A percentile compares a stretch with the other conserved stretches of the same genome.
These are phyloP conservation scores for Eupeodes latifasciatus DNA, from an alignment of 2,888 invertebrate genomes.

Conservation along the genomic window DNA sequence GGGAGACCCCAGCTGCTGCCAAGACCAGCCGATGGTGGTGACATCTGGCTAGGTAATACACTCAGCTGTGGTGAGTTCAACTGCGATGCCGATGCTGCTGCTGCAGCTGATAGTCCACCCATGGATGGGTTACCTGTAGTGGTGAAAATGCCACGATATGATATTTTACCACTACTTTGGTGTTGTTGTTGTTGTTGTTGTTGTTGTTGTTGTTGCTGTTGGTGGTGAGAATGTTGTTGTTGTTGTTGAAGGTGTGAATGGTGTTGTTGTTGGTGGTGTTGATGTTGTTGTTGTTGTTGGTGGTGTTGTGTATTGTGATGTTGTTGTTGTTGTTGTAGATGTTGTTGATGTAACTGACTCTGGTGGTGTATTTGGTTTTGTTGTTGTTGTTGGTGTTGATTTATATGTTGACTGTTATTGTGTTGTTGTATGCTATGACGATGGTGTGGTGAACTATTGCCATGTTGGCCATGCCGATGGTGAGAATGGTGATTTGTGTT, in stretches of 20 bases:
- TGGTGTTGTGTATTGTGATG: conserved; percentile 80
- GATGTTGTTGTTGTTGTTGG: conserved; percentile 78
- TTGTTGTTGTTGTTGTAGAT: conserved; percentile 80
- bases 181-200: conserved; percentile 82
- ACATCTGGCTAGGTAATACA: conserved; percentile 84
- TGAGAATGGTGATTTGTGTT: conserved; percentile 78
- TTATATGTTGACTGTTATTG: conserved; percentile 76
- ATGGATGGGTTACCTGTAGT: conserved; percentile 86
- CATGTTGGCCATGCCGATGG: conserved; percentile 78
- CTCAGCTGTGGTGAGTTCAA: conserved; percentile 83
- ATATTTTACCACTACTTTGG: conserved; percentile 85
- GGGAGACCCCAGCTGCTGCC: conserved; percentile 90
- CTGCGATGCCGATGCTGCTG: conserved; percentile 79
- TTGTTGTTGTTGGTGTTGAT: conserved; percentile 77
- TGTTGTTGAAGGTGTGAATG: conserved; percentile 77
- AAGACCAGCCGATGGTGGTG: conserved; percentile 86
- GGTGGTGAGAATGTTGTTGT: conserved; percentile 81
- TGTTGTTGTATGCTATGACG: conserved; percentile 78
- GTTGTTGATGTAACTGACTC: conserved; percentile 79
- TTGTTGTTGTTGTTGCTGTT: conserved; percentile 81
- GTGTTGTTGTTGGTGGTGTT: conserved; percentile 80
- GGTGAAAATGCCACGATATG: conserved; percentile 90
- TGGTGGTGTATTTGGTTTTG: conserved; percentile 79
- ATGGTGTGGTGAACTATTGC: conserved; percentile 75
- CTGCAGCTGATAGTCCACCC: conserved; percentile 77